Percentiles rank a stretch among this genome's conserved stretches.
phyloP scores from a whole-genome alignment of 2,797 vertebrate genomes.

The Gobio occitaniae region DNA sequence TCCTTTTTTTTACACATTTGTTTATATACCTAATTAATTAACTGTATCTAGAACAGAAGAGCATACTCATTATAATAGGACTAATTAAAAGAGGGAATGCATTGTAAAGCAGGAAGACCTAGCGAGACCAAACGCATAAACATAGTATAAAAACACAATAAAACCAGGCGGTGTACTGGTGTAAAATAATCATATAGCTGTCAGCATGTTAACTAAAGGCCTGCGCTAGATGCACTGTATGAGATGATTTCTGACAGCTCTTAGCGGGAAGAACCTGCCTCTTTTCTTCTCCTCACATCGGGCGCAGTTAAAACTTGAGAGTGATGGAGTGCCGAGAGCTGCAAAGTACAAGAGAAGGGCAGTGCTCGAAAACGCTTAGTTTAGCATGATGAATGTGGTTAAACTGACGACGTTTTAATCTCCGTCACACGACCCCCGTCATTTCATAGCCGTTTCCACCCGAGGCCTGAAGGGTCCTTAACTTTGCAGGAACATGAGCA shows the following conservation, averaged over 20 bases:
- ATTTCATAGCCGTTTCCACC: slow-evolving; percentile 13
- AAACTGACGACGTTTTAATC: slow-evolving; percentile 53
- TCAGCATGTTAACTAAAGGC: slow-evolving; percentile 53
- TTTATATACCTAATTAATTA: slow-evolving; percentile 33
- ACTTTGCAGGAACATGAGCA: neutral
- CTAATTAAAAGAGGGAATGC: neutral
- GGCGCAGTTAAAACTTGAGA: slow-evolving; percentile 60
- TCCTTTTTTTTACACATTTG: neutral
- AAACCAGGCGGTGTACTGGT: slow-evolving; percentile 14
- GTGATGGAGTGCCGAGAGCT: slow-evolving; percentile 64
- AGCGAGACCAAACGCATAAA: neutral
- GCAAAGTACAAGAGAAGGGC: slow-evolving; percentile 62
- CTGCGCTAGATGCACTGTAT: slow-evolving; percentile 14
- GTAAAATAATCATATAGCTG: slow-evolving; percentile 45
- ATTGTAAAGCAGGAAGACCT: neutral
- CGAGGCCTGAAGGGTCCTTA: slow-evolving; percentile 5
- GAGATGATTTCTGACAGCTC: slow-evolving; percentile 61
- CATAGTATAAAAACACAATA: slow-evolving; percentile 29
- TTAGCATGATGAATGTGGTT: slow-evolving; percentile 60
- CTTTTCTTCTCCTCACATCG: slow-evolving; percentile 38
- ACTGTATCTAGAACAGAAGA: neutral
- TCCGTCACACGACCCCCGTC: slow-evolving; percentile 15
- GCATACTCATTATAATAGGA: neutral
- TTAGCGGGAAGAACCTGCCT: slow-evolving; percentile 52
- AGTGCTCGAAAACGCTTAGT: slow-evolving; percentile 63